A percentile compares a stretch with the other conserved stretches of the same genome.
Evolutionary conservation across 2,888 invertebrate species (phyloP).

Genomic region (Petrophora chlorosata): DNA sequence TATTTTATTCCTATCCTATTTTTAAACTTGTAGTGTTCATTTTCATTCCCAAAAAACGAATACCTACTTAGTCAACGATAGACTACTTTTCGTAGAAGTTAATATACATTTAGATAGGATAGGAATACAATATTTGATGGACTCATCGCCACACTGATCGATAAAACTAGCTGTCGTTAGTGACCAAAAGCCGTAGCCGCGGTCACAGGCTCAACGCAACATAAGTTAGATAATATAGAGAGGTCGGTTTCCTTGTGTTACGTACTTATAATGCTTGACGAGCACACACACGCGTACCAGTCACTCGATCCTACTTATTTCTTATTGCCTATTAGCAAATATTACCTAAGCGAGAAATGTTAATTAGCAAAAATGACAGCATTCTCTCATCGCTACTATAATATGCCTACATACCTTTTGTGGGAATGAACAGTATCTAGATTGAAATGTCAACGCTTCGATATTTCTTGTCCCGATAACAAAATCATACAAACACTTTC

Average conservation of each 20-base stretch:
- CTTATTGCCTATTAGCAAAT: conserved; percentile 42
- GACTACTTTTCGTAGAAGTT: too few relatives aligned
- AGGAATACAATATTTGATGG: too few relatives aligned
- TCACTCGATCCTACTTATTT: conserved; percentile 47
- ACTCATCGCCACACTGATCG: not conserved
- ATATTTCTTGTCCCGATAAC: too few relatives aligned
- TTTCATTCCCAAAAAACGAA: too few relatives aligned
- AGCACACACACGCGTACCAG: conserved; percentile 41
- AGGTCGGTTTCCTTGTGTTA: conserved; percentile 68
- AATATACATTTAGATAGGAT: too few relatives aligned
- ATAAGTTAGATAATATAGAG: conserved; percentile 67
- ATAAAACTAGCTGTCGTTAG: not conserved
- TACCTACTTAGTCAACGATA: too few relatives aligned
- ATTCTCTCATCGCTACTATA: conserved; percentile 8
- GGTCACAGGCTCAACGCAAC: conserved; percentile 28
- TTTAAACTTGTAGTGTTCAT: too few relatives aligned
- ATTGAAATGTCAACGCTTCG: too few relatives aligned
- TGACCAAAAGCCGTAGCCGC: conserved; percentile 13
- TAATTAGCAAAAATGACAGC: conserved; percentile 37
- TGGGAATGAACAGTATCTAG: too few relatives aligned
- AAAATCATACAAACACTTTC: conserved; percentile 13
- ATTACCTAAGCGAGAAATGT: conserved; percentile 46
- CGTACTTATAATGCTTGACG: conserved; percentile 46
- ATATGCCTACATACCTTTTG: conserved; percentile 5
- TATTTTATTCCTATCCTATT: too few relatives aligned